Evolutionary conservation across 1,140 invertebrate genomes (phyloP).

Genomic region (Choristoneura fumiferana): DNA sequence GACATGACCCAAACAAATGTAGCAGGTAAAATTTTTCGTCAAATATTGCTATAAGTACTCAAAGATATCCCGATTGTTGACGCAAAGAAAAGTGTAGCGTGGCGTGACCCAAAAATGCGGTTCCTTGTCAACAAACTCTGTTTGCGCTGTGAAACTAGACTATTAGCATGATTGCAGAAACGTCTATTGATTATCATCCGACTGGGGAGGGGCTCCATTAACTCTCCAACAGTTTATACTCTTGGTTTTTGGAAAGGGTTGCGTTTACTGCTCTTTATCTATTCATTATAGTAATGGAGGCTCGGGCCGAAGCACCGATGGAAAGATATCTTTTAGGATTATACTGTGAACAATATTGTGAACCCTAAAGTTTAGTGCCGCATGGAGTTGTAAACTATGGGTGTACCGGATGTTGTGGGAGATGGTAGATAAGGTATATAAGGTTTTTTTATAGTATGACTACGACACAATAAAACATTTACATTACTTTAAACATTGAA

Average conservation of each 20-base stretch:
- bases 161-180: slow-evolving; percentile 27
- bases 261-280: slow-evolving; percentile 16
- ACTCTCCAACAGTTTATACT: slow-evolving; percentile 21
- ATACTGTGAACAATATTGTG: not conserved
- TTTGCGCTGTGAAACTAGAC: slow-evolving; percentile 19
- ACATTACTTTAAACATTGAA: too few relatives aligned
- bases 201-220: slow-evolving; percentile 28
- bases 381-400: not conserved
- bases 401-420: not conserved
- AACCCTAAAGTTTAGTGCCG: not conserved
- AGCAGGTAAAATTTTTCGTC: too few relatives aligned
- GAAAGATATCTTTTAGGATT: slow-evolving; percentile 10
- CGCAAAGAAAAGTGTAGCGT: slow-evolving; percentile 9
- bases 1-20: too few relatives aligned
- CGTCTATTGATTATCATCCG: slow-evolving; percentile 32
- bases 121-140: not conserved
- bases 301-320: not conserved
- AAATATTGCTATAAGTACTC: too few relatives aligned
- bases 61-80: too few relatives aligned
- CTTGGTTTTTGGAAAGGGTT: slow-evolving; percentile 7
- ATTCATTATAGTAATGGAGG: slow-evolving; percentile 14
- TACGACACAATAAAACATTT: too few relatives aligned
- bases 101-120: too few relatives aligned
- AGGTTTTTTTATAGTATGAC: not conserved
- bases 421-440: not conserved